Base-by-base conservation (phyloP, 2,888 invertebrate species). In the Sisyra terminalis region DNA sequence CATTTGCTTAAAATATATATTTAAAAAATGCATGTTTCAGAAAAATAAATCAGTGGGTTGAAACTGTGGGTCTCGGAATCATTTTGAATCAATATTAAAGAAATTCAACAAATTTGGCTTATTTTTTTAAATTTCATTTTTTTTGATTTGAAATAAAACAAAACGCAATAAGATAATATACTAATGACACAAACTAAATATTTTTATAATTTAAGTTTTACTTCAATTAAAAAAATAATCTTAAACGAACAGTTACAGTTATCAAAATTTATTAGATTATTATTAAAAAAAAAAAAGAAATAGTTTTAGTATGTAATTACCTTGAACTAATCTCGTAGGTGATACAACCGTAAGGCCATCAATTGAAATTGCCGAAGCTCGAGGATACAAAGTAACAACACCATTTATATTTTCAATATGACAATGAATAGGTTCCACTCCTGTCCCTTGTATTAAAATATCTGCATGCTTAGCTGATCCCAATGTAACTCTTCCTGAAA, bases 341-440 rank as follows among this genome's bases (percentile, higher is more conserved):
- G 73, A 72, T 48, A 70, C 71, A 44, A 87, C 74, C 15, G 71
- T 69, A 37, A 73, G 61, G 10, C 85, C 84, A 66, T 92, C 89
- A 42, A 90, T 74, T 43, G 70, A 66, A 15, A 61, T 51, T 48
- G 60, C 57, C 44, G 61, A 61, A 9, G 59, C 56, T 10, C 77
- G 57, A 3, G 90, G 88, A 56, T 83, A 78, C 47, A 92, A 69
- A n/a, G 82, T 85, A 50, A 90, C 85, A 49, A 85, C 78, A 38
- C 84, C 85, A 57, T 80, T 78, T 45, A 75, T 76, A 63, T 88
- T 84, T 60, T 89, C 86, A 47, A 92, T 85, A 54, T 81, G 80
- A 58, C 90, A 90, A 64, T 92, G 92, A 38, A 83, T 69, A 46
- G 77, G 71, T 48, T 83, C 79, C 17, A 92, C 86, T 2, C 88